Evolutionary conservation across 2,888 invertebrate species (phyloP), one percentile per base, ranked within the genome.

Genomic region (Pachydiplax longipennis): DNA sequence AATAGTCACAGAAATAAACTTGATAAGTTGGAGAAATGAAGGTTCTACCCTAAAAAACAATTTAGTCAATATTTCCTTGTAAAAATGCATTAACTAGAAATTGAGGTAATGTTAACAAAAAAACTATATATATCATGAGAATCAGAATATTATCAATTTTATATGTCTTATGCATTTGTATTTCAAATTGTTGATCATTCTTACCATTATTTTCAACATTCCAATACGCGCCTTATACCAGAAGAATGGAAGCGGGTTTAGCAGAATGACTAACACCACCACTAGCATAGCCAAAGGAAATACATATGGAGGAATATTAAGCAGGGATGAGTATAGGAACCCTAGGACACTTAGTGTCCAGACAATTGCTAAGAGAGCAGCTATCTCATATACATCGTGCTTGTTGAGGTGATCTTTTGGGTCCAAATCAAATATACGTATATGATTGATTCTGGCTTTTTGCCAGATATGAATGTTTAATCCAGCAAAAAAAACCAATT

Each of bases 391-490:
- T 73, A 99, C 95, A 94, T 99, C 98, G 93, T 99, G 99, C 92
- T 99, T 99, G 0, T 97, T 97, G 0, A 98, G 94, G 94, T 99
- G 99, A 94, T 99, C 98, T 91, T 99, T 95, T 0, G 99, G 99
- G 94, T 99, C 99, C 93, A 99, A 95, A 93, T 99, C 99, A 94
- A 99, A 99, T 92, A 99, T 99, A 1, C 99, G 95, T 0, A 99
- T 99, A 93, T 99, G 99, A 94, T 99, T 99, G n/a, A 99, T 99
- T 3, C 99, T 99, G 0, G 99, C 98, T 0, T 98, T 98, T 92
- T 99, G 95, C 99, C 99, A 99, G 8, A 99, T 99, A 93, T 99
- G 99, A 0, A 99, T 98, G 93, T 99, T 99, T 90, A 99, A 97
- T 44, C 99, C 99, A 94, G 99, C 98, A 61, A 99, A 95, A 93